Evolutionary conservation across 2,113 vertebrate species (phyloP), one percentile per base, ranked within the genome.

Genomic region (Orientallactaga bullata): DNA sequence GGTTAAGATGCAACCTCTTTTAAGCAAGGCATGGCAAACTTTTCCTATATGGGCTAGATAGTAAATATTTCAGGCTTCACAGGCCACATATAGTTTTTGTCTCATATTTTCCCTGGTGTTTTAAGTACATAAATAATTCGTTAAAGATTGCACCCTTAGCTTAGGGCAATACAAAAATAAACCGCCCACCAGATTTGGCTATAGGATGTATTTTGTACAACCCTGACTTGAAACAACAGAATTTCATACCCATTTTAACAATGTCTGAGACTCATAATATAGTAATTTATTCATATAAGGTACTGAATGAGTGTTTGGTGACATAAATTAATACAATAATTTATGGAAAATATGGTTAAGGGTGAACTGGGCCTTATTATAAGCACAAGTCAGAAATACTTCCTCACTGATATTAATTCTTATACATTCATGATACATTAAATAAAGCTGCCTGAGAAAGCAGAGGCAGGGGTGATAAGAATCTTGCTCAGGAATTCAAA

Each of bases 281-380:
- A 60, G 30, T 51, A 90, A 71, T 85, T 92, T 74, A 90, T 3
- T 86, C 23, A 80, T 58, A 30, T 18, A 89, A 86, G 35, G 55
- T 3, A 76, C 5, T 66, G 32, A 39, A 51, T 89, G 84, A 90
- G 47, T 83, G 23, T 82, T 77, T 79, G 16, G 39, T 86, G 58
- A 80, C 15, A 73, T 69, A 81, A 83, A 65, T 47, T 81, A 85
- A 85, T 83, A 91, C 81, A 93, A 89, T 88, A 80, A 90, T 78
- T 83, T 91, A 68, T 73, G 42, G 13, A 68, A 95, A 80, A 39
- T 16, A 77, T 72, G 26, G 17, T 26, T 47, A 93, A 80, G 35
- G 87, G 63, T 26, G 90, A 77, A 87, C 13, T 79, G 74, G 58
- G 32, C 23, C 30, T 89, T 58, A 63, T 55, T 76, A 0, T 81